A percentile compares a stretch with the other conserved stretches of the same genome.
These are phyloP conservation scores for Caenorhabditis remanei DNA, from an alignment of 1,140 invertebrate species.

Conservation along the genomic window DNA sequence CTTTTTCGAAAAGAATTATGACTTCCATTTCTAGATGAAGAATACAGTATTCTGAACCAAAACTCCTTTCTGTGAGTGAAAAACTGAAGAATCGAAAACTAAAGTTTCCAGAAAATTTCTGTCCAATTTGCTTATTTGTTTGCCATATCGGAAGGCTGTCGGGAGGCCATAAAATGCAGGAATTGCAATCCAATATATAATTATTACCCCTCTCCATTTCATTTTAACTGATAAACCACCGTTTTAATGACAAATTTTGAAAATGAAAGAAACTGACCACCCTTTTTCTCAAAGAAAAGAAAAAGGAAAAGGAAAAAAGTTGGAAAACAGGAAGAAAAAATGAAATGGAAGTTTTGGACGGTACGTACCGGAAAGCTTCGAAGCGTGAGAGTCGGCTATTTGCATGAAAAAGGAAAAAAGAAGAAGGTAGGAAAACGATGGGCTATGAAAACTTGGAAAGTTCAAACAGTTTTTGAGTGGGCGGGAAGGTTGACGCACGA, in stretches of 20 bases:
- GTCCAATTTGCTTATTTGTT: not conserved
- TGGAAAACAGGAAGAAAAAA: not conserved
- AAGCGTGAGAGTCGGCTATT: constrained; percentile 47
- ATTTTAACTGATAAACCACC: not conserved
- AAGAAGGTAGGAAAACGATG: not conserved
- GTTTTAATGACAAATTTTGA: not conserved
- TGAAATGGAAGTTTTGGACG: too few species aligned
- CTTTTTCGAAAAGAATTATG: not conserved
- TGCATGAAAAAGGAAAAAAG: constrained; percentile 32
- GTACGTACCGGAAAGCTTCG: not conserved
- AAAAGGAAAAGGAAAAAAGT: not conserved
- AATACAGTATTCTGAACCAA: too few species aligned
- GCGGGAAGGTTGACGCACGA: too few species aligned
- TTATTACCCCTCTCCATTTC: not conserved
- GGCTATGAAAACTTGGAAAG: not conserved
- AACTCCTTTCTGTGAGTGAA: too few species aligned
- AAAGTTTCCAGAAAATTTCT: not conserved
- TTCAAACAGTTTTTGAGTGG: too few species aligned
- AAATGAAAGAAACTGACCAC: not conserved
- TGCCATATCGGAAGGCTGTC: constrained; percentile 4
- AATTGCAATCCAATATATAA: constrained; percentile 22
- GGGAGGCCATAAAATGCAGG: constrained; percentile 47
- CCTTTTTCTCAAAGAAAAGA: not conserved
- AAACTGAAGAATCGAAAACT: too few species aligned
- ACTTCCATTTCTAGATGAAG: not conserved